A percentile compares a stretch with the other conserved stretches of the same genome.
These are phyloP conservation scores for Aethes cnicana DNA, from an alignment of 2,888 invertebrate species.

Conservation along the genomic window DNA sequence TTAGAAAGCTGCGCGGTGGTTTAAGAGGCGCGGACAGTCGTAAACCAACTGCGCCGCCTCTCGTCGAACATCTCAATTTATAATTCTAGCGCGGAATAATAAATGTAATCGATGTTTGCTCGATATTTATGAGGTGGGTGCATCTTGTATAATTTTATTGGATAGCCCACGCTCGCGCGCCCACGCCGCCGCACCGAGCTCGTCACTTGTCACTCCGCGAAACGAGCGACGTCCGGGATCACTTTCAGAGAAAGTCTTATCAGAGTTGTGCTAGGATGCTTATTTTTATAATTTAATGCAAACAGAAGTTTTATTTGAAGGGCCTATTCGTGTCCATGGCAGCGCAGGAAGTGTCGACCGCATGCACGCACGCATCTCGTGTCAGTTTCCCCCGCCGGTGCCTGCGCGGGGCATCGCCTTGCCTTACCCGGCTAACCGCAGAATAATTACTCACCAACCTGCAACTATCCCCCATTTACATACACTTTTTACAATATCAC, in stretches of 20 bases:
- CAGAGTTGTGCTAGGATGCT: conserved; percentile 7
- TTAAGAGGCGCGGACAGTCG: conserved; percentile 56
- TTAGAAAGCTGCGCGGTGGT: conserved; percentile 64
- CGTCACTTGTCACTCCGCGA: conserved; percentile 17
- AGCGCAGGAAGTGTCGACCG: conserved; percentile 34
- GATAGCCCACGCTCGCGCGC: conserved; percentile 39
- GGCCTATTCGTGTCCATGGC: background rate
- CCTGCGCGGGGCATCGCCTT: conserved; percentile 51
- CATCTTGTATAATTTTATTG: conserved; percentile 52
- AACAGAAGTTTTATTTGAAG: conserved; percentile 2
- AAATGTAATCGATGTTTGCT: conserved; percentile 54
- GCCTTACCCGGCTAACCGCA: conserved; percentile 50
- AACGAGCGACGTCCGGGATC: conserved; percentile 1
- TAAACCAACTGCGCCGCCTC: conserved; percentile 52
- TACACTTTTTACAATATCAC: background rate
- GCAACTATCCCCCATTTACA: background rate
- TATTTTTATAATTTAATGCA: no score
- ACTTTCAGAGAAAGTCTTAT: background rate
- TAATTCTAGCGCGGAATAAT: conserved; percentile 54
- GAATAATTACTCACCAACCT: conserved; percentile 14
- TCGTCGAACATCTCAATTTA: conserved; percentile 65
- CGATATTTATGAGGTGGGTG: conserved; percentile 52
- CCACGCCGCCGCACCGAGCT: conserved; percentile 19
- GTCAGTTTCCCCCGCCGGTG: conserved; percentile 53
- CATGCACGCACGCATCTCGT: conserved; percentile 59